phyloP scores from a whole-genome alignment of 2,888 invertebrate genomes.

The Mantis religiosa region DNA sequence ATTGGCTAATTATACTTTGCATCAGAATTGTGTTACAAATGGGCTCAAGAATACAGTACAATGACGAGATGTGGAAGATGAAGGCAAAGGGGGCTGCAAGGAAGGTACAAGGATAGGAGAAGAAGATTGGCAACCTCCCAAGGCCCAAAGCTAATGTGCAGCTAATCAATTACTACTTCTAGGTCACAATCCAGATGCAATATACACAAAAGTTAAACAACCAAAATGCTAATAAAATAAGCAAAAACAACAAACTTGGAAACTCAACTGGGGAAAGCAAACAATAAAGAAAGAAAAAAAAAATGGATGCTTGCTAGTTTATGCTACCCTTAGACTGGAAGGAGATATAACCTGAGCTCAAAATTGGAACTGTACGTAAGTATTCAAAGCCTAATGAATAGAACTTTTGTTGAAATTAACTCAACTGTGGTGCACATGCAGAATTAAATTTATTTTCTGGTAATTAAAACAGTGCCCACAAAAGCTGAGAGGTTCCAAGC shows the following conservation, averaged over 20 bases:
- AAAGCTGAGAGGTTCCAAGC: background rate
- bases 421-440: background rate
- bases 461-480: background rate
- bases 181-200: background rate
- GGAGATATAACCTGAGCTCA: background rate
- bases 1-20: background rate
- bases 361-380: background rate
- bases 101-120: background rate
- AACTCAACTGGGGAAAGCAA: background rate
- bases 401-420: background rate
- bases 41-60: background rate
- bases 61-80: background rate
- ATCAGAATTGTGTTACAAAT: background rate
- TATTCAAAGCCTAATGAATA: background rate
- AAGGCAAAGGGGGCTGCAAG: background rate
- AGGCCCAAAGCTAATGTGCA: constrained; percentile 16
- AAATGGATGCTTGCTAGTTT: background rate
- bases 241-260: background rate
- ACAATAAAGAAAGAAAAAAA: no score
- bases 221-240: background rate
- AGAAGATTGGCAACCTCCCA: constrained; percentile 3
- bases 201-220: background rate
- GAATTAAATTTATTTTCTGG: background rate
- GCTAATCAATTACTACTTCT: background rate
- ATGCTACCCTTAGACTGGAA: background rate